A percentile compares a stretch with the other conserved stretches of the same genome.
Evolutionary conservation across 64 coral and sea anemone genomes (phyloP).

Genomic region (Porites lutea): DNA sequence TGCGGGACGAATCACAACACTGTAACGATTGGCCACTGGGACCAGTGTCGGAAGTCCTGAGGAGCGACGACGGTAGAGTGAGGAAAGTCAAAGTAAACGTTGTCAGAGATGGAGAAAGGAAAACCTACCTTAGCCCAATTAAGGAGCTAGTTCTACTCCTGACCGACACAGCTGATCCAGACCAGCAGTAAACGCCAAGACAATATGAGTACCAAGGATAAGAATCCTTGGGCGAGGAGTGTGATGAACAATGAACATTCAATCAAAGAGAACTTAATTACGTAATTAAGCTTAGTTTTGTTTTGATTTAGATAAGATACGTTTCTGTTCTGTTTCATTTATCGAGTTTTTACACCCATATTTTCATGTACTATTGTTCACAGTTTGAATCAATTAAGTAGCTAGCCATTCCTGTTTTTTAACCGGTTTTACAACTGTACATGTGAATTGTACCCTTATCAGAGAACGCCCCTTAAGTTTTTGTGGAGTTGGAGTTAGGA

Average conservation of each 20-base stretch:
- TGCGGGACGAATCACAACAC: slow-evolving; percentile 2
- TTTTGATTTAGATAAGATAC: slow-evolving; percentile 7
- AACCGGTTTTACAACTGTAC: slow-evolving; percentile 21
- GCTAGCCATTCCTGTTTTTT: slow-evolving; percentile 3
- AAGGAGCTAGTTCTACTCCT: slow-evolving; percentile 12
- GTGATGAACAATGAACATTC: slow-evolving; percentile 2
- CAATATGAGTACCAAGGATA: slow-evolving; percentile 27
- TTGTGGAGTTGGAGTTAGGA: neutral
- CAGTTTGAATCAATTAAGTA: neutral
- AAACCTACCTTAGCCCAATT: neutral
- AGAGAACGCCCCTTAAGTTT: neutral
- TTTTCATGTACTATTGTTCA: slow-evolving; percentile 8
- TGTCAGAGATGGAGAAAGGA: neutral
- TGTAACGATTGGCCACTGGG: slow-evolving; percentile 18
- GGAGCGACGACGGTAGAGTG: slow-evolving; percentile 15
- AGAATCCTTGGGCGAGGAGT: slow-evolving; percentile 31
- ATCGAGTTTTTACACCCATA: neutral
- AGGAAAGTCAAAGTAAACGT: slow-evolving; percentile 2
- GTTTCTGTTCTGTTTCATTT: slow-evolving; percentile 18
- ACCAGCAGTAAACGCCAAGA: neutral
- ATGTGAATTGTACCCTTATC: slow-evolving; percentile 7
- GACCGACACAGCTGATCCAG: neutral
- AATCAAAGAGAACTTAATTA: neutral
- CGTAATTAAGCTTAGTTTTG: neutral
- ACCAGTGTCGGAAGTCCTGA: neutral